These are phyloP conservation scores for Pollicipes pollicipes DNA, from an alignment of 1,140 invertebrate genomes.

Conservation along the genomic window DNA sequence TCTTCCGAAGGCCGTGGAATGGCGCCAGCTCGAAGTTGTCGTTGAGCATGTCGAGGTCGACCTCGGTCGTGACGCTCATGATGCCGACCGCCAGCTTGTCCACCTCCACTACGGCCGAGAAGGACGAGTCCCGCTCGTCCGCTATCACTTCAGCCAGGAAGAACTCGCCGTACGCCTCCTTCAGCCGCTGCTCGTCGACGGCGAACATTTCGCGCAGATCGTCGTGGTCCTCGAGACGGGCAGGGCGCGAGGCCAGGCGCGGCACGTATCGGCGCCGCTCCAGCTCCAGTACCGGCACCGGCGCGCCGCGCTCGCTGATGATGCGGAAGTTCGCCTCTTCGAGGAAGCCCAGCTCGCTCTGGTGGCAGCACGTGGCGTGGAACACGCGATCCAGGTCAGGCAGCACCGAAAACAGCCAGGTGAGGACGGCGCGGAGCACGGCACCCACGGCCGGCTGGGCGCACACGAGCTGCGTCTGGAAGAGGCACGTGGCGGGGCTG, in stretches of 20 bases:
- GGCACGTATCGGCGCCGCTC: not conserved
- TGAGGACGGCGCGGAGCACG: not conserved
- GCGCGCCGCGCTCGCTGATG: not conserved
- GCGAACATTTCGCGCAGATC: not conserved
- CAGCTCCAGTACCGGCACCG: not conserved
- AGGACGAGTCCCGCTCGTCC: not conserved
- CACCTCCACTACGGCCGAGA: not conserved
- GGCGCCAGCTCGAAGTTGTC: not conserved
- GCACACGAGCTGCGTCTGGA: not conserved
- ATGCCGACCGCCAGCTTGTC: not conserved
- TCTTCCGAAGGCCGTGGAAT: not conserved
- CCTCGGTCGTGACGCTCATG: not conserved
- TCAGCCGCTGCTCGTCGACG: not conserved
- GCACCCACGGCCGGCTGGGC: not conserved
- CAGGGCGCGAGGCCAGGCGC: not conserved
- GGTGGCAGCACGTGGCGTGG: not conserved
- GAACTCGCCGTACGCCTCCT: not conserved
- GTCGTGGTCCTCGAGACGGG: not conserved
- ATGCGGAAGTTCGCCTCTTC: not conserved
- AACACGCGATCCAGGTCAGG: not conserved
- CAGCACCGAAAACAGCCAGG: not conserved
- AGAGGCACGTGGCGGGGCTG: not conserved
- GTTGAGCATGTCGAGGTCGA: not conserved
- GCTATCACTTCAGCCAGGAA: not conserved
- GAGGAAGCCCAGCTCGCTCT: not conserved